Conservation (phyloP, 2,888 invertebrate species). For the Apocheima hispidaria region DNA sequence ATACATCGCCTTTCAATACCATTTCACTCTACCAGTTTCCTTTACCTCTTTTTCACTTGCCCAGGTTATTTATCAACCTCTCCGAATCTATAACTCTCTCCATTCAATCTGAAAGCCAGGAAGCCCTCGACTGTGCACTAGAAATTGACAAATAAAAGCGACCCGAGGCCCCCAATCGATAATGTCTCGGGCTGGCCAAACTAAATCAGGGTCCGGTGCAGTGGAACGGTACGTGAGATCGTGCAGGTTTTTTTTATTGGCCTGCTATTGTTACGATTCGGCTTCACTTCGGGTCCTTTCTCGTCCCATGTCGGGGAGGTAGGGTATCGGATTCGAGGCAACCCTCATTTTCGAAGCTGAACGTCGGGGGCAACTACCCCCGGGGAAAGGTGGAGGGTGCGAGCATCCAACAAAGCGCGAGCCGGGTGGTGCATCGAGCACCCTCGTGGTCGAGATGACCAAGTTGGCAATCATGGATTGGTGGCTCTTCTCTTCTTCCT, state of each 20-base stretch:
- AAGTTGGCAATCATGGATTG: no score
- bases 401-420: no score
- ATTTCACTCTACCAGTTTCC: not conserved
- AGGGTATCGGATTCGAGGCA: no score
- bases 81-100: slow-evolving; percentile 30
- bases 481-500: no score
- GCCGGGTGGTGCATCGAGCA: no score
- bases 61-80: slow-evolving; percentile 30
- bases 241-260: not conserved
- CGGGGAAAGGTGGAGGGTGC: no score
- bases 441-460: no score
- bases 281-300: no score
- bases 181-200: slow-evolving; percentile 66
- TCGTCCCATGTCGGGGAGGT: no score
- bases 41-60: not conserved
- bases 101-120: slow-evolving; percentile 45
- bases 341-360: no score
- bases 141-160: slow-evolving; percentile 51
- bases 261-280: no score
- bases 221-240: slow-evolving; percentile 15
- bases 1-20: not conserved
- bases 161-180: slow-evolving; percentile 62
- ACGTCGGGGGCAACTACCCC: no score
- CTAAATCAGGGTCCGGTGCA: slow-evolving; percentile 58
- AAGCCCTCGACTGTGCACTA: slow-evolving; percentile 40